phyloP scores from a whole-genome alignment of 2,888 invertebrate species.

The Sphecodes monilicornis region DNA sequence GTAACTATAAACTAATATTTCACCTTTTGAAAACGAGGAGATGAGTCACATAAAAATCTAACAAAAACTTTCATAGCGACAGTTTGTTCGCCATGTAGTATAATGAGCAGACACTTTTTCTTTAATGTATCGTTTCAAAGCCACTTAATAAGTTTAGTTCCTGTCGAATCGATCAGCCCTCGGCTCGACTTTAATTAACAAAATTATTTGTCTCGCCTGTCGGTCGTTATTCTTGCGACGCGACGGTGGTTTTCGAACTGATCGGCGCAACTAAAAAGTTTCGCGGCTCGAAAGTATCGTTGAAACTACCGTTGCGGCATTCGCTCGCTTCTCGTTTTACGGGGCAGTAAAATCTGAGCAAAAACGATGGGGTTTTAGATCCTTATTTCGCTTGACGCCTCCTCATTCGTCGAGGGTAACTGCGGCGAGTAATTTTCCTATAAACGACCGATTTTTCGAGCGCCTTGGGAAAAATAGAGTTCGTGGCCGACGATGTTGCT shows the following conservation, averaged over 20 bases:
- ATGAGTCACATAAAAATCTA: neutral
- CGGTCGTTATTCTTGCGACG: neutral
- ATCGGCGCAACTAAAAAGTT: neutral
- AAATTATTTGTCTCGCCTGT: neutral
- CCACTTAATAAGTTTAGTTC: neutral
- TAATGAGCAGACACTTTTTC: neutral
- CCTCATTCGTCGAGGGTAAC: neutral
- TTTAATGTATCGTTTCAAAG: neutral
- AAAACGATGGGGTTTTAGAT: conserved; percentile 1
- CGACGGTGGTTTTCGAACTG: neutral
- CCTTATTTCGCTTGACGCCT: neutral
- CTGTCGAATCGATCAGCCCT: neutral
- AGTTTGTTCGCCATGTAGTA: neutral
- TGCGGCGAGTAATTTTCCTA: conserved; percentile 18
- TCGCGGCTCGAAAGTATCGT: conserved; percentile 1
- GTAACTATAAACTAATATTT: neutral
- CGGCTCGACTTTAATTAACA: neutral
- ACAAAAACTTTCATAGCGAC: neutral
- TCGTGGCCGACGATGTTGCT: neutral
- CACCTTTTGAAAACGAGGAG: too few species aligned
- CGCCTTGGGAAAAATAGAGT: neutral
- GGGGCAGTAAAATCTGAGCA: conserved; percentile 5
- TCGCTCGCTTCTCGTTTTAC: neutral
- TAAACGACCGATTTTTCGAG: neutral
- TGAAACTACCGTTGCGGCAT: neutral